Percentiles rank a stretch among this genome's conserved stretches.
These are phyloP conservation scores for Lepus timidus DNA, from an alignment of 2,113 vertebrate species.

Conservation along the genomic window DNA sequence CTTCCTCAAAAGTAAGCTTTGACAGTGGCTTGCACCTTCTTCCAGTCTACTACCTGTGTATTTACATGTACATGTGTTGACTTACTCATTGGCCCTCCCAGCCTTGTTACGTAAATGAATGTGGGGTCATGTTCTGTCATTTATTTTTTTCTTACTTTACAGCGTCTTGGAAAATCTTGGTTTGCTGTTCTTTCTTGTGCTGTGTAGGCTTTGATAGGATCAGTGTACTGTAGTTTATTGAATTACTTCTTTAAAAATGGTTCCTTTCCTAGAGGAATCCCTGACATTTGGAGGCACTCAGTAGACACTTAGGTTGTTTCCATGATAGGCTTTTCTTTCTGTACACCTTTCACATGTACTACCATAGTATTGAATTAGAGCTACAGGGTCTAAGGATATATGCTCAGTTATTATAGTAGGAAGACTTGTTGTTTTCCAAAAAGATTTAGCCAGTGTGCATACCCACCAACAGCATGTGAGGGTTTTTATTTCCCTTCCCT, in stretches of 20 bases:
- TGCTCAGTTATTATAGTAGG: constrained; percentile 2
- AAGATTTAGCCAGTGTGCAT: not conserved
- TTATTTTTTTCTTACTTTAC: not conserved
- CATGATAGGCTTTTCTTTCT: not conserved
- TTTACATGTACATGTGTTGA: not conserved
- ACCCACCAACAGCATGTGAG: not conserved
- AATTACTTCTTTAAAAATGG: not conserved
- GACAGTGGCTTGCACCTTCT: not conserved
- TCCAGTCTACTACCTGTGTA: not conserved
- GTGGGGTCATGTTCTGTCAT: not conserved
- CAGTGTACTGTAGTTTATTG: not conserved
- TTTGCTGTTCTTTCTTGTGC: not conserved
- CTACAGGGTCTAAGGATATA: not conserved
- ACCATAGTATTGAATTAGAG: not conserved
- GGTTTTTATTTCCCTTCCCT: not conserved
- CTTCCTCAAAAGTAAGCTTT: not conserved
- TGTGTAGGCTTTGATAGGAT: not conserved
- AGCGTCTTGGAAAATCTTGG: not conserved
- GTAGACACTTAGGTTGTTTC: constrained; percentile 37
- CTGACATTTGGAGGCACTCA: not conserved
- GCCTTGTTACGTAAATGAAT: not conserved
- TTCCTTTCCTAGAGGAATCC: not conserved
- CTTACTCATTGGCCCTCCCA: not conserved
- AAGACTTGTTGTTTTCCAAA: not conserved
- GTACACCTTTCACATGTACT: not conserved